Base-by-base conservation (phyloP, 2,888 invertebrate species). In the Chromoteleia sp. region DNA sequence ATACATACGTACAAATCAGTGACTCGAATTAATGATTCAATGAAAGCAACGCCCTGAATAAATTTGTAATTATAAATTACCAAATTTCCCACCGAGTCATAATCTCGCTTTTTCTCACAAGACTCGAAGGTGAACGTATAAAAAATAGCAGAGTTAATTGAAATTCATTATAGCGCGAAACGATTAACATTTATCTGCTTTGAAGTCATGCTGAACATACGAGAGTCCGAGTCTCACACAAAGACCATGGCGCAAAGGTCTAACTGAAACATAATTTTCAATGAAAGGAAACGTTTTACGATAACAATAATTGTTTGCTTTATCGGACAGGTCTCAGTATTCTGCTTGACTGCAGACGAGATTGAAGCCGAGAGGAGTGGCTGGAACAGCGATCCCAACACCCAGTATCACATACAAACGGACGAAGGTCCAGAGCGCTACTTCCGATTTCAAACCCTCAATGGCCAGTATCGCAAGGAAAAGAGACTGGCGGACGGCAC, bases 361-460 rank as follows among this genome's bases (percentile, higher is more conserved):
- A 89, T 90, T 84, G 90, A 90, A 86, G 90, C 90, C 33, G 88
- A 91, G 77, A 88, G 85, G 81, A 91, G 92, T 85, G 93, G 94
- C 43, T 95, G 95, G 93, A 95, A 95, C 87, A 93, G 94, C 67
- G 86, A 87, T 78, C 93, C 93, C 10, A 94, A 94, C 56, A 95
- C 95, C 76, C 97, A 97, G 92, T 97, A 97, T 92, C 97, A 98
- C 93, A 97, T 97, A 86, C 97, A 97, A 92, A 97, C 97, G 8
- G 97, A 98, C 88, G 97, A 97, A 91, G 97, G 97, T n/a, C 96
- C 96, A 15, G 97, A 97, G 90, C 93, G 97, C 63, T 97, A 96
- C 93, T 97, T 97, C 93, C 94, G 96, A 83, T 97, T 96, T 91
- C 97, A 97, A 92, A 97, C 97, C 0, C 94, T 95, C 87, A 97